Conservation (phyloP, 2,888 invertebrate genomes). For the Pycnomerus fuliginosus region DNA sequence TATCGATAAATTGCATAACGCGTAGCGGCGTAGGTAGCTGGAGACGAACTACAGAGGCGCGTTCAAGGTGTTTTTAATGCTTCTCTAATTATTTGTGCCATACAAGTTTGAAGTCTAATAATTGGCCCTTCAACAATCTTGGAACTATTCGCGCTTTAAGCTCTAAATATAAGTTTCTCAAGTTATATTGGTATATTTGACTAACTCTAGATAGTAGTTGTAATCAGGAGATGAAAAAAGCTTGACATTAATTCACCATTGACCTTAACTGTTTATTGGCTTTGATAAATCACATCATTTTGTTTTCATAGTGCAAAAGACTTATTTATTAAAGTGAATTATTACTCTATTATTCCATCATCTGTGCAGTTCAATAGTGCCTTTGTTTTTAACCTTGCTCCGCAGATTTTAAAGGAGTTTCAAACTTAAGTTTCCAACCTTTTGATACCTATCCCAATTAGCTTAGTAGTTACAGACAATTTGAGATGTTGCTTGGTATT, state of each 20-base stretch:
- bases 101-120: constrained; percentile 9
- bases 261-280: constrained; percentile 28
- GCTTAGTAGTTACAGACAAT: too few species aligned
- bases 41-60: constrained; percentile 23
- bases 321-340: constrained; percentile 23
- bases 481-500: too few species aligned
- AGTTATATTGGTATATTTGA: constrained; percentile 12
- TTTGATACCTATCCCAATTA: too few species aligned
- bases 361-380: constrained; percentile 12
- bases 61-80: constrained; percentile 22
- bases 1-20: constrained; percentile 20
- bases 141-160: background rate
- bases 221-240: constrained; percentile 15
- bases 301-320: constrained; percentile 24
- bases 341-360: constrained; percentile 17
- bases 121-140: background rate
- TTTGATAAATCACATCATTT: constrained; percentile 24
- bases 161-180: constrained; percentile 13
- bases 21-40: constrained; percentile 17
- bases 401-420: too few species aligned
- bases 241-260: constrained; percentile 26
- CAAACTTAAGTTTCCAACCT: too few species aligned
- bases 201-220: constrained; percentile 11
- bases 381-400: constrained; percentile 4
- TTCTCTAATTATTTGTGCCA: constrained; percentile 15